These are phyloP conservation scores for Aelia acuminata DNA, from an alignment of 2,888 invertebrate species.

Conservation along the genomic window DNA sequence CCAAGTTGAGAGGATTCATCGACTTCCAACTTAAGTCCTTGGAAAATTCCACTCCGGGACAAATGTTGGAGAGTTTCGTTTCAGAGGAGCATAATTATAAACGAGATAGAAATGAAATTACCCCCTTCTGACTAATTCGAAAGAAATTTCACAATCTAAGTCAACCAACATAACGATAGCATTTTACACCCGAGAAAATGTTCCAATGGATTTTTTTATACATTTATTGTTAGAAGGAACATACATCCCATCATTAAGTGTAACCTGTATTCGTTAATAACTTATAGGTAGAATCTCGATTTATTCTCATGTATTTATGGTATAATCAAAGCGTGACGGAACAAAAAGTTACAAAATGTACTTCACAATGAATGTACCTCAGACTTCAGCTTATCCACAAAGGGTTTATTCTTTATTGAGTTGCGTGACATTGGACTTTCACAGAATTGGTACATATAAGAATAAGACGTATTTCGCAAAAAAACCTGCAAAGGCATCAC, in stretches of 20 bases:
- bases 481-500: not conserved
- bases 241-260: too few species aligned
- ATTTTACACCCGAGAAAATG: not conserved
- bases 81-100: conserved; percentile 12
- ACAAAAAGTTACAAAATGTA: not conserved
- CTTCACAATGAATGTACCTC: not conserved
- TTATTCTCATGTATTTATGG: not conserved
- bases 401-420: not conserved
- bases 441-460: not conserved
- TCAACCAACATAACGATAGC: not conserved
- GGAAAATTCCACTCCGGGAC: not conserved
- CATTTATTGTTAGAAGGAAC: not conserved
- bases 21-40: not conserved
- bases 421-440: not conserved
- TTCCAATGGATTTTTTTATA: too few species aligned
- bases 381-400: not conserved
- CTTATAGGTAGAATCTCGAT: too few species aligned
- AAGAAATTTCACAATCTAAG: not conserved
- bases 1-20: not conserved
- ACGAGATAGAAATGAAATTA: not conserved
- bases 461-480: not conserved
- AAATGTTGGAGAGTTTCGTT: not conserved
- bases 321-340: not conserved
- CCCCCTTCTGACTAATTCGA: not conserved
- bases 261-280: too few species aligned